phyloP scores from a whole-genome alignment of 1,140 invertebrate species.

The Neomicropteryx cornuta region DNA sequence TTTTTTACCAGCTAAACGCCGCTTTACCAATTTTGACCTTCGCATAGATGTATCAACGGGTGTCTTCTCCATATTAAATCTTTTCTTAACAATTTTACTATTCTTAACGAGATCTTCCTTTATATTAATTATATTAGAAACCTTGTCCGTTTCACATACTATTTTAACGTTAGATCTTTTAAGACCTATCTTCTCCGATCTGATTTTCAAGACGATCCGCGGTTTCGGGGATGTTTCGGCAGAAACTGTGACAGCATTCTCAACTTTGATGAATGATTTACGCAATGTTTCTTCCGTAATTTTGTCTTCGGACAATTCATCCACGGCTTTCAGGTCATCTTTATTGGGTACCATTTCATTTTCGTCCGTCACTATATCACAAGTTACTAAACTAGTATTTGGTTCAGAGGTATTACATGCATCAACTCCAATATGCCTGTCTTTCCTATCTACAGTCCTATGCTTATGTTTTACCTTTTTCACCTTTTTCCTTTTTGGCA shows the following conservation, averaged over 20 bases:
- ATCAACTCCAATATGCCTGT: too few species aligned
- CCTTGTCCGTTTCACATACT: slow-evolving; percentile 34
- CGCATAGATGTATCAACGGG: neutral
- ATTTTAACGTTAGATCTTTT: slow-evolving; percentile 37
- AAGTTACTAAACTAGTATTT: too few species aligned
- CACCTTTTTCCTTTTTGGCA: too few species aligned
- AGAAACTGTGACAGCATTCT: neutral
- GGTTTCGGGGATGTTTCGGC: slow-evolving; percentile 22
- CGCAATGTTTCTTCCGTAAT: slow-evolving; percentile 4
- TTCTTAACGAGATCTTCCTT: slow-evolving; percentile 21
- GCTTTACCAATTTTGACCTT: slow-evolving; percentile 13
- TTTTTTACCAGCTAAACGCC: slow-evolving; percentile 20
- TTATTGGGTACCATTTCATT: slow-evolving; percentile 6
- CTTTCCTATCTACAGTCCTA: too few species aligned
- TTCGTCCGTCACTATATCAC: slow-evolving; percentile 9
- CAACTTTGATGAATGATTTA: neutral
- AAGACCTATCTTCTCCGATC: slow-evolving; percentile 35
- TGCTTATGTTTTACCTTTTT: too few species aligned
- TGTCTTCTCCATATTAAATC: slow-evolving; percentile 1
- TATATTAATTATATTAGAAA: slow-evolving; percentile 22
- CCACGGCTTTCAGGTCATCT: neutral
- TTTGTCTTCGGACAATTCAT: slow-evolving; percentile 4
- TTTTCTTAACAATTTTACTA: slow-evolving; percentile 7
- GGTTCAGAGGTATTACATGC: too few species aligned
- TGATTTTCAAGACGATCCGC: slow-evolving; percentile 36